Conservation (phyloP, 2,113 vertebrate species). For the Xerus inauris region DNA sequence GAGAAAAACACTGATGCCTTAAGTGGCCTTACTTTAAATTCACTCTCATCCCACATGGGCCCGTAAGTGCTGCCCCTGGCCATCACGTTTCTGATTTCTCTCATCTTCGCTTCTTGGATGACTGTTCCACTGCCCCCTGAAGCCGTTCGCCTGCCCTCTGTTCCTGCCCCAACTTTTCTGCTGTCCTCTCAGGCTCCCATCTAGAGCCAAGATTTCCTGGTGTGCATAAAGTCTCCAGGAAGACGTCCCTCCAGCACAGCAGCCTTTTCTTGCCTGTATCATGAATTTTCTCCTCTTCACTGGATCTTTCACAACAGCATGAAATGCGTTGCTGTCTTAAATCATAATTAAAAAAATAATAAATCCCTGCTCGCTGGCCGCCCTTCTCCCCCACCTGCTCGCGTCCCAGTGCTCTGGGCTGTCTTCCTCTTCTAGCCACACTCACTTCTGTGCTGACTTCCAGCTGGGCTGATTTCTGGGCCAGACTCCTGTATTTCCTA, state of each 20-base stretch:
- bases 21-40: not conserved
- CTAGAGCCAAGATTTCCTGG: accelerated
- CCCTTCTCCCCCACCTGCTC: not conserved
- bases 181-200: accelerated
- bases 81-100: not conserved
- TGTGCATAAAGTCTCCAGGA: accelerated
- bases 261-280: not conserved
- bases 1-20: not conserved
- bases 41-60: accelerated
- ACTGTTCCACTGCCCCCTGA: not conserved
- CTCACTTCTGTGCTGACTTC: not conserved
- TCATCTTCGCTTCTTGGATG: not conserved
- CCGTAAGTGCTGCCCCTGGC: not conserved
- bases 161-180: not conserved
- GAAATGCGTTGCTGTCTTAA: not conserved
- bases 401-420: accelerated
- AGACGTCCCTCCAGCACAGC: accelerated
- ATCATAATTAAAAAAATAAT: not conserved
- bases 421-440: not conserved
- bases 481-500: not conserved
- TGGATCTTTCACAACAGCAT: not conserved
- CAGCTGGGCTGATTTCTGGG: not conserved
- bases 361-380: accelerated
- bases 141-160: accelerated
- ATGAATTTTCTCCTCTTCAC: not conserved